Evolutionary conservation across 2,888 invertebrate genomes (phyloP).

Genomic region (Cataglyphis livida): DNA sequence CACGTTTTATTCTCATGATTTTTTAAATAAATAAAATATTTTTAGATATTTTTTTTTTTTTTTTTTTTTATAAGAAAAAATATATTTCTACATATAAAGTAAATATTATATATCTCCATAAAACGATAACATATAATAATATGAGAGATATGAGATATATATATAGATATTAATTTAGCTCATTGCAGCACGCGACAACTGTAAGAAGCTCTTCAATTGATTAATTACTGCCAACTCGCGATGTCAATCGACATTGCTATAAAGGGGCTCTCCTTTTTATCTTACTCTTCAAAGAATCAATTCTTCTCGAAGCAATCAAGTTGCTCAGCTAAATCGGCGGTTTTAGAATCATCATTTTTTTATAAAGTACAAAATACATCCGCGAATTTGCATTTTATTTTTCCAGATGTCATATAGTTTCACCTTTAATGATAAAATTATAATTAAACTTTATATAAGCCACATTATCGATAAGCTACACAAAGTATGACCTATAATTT

Average conservation of each 20-base stretch:
- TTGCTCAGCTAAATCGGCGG: background rate
- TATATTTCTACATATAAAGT: background rate
- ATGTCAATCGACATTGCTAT: slow-evolving; percentile 21
- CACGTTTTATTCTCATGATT: background rate
- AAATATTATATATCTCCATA: background rate
- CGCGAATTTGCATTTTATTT: background rate
- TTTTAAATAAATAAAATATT: background rate
- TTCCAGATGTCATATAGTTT: background rate
- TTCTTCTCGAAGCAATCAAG: slow-evolving; percentile 5
- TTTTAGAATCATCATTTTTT: background rate
- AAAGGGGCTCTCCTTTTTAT: background rate
- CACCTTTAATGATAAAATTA: background rate
- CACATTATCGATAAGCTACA: background rate
- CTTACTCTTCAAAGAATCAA: background rate
- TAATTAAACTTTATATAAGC: background rate
- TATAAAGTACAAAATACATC: background rate
- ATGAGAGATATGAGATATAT: too few species aligned
- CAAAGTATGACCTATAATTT: background rate
- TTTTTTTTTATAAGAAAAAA: background rate
- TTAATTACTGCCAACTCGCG: slow-evolving; percentile 52
- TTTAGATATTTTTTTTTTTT: background rate
- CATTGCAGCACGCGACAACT: slow-evolving; percentile 45
- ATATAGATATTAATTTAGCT: slow-evolving; percentile 22
- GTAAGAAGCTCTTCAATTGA: slow-evolving; percentile 55
- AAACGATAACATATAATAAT: too few species aligned